Evolutionary conservation across 1,140 invertebrate genomes (phyloP).

Genomic region (Meteorus sp.): DNA sequence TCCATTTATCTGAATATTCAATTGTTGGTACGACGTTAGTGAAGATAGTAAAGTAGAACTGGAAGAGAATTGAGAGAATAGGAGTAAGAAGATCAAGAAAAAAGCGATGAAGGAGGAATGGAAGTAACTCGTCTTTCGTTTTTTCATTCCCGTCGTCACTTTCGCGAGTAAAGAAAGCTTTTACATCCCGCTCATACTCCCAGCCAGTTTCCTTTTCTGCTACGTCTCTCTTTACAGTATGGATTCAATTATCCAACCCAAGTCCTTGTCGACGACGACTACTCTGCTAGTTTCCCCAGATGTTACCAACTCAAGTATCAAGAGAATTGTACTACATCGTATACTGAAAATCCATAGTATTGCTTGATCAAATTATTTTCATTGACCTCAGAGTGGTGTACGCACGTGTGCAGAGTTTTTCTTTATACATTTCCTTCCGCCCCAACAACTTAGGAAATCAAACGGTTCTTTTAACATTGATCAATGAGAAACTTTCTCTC

Average conservation of each 20-base stretch:
- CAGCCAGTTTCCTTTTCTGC: background rate
- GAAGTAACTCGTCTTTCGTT: background rate
- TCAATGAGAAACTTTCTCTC: too few species aligned
- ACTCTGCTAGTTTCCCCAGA: conserved; percentile 1
- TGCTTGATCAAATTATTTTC: background rate
- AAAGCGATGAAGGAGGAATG: background rate
- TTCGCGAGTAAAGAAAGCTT: background rate
- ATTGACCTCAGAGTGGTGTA: background rate
- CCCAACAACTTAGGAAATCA: too few species aligned
- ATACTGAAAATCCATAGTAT: background rate
- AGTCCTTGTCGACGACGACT: conserved; percentile 12
- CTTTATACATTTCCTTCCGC: too few species aligned
- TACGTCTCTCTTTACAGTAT: background rate
- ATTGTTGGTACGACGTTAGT: conserved; percentile 18
- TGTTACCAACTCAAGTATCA: conserved; percentile 2
- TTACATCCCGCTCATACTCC: background rate
- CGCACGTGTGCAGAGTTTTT: too few species aligned
- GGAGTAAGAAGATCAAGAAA: background rate
- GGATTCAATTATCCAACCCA: conserved; percentile 15
- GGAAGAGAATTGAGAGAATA: too few species aligned
- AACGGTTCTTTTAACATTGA: too few species aligned
- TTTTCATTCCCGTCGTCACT: conserved; percentile 15
- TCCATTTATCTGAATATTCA: conserved; percentile 29
- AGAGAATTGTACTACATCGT: background rate
- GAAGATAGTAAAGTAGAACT: too few species aligned